These are phyloP conservation scores for Malurus alboscapulatus DNA, from an alignment of 2,113 vertebrate species.

Conservation along the genomic window DNA sequence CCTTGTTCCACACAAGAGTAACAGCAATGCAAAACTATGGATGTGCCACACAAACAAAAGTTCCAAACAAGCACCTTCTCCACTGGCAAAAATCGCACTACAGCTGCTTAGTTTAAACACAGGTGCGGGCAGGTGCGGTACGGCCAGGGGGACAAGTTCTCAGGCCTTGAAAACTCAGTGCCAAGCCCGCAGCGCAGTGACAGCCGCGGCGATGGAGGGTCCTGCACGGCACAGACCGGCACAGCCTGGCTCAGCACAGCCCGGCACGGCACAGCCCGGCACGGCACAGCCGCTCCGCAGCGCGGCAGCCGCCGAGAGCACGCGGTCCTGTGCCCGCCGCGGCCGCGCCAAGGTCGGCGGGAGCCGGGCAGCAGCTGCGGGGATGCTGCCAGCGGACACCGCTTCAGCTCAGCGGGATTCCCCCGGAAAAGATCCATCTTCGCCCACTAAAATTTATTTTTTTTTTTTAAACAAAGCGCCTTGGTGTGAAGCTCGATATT, in stretches of 20 bases:
- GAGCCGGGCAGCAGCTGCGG: too few relatives aligned
- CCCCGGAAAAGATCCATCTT: neutral
- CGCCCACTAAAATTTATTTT: fast-evolving
- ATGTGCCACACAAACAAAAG: fast-evolving
- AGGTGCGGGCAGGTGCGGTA: neutral
- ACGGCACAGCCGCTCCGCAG: neutral
- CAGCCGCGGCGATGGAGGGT: fast-evolving
- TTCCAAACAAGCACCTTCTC: neutral
- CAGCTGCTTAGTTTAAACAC: fast-evolving
- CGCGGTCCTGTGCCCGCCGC: neutral
- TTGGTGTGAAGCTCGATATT: neutral
- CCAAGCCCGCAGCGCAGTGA: fast-evolving
- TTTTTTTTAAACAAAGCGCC: neutral
- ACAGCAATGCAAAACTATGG: fast-evolving
- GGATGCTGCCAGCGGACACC: neutral
- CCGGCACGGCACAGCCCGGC: too few relatives aligned
- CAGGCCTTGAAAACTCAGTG: neutral
- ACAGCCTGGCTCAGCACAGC: too few relatives aligned
- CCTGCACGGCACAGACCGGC: neutral
- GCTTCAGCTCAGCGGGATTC: neutral
- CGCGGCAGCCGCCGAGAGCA: neutral
- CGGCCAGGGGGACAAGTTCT: fast-evolving
- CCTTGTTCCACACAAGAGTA: fast-evolving
- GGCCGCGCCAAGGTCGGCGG: neutral
- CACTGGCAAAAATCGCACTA: fast-evolving